Conservation (phyloP, 2,113 vertebrate genomes). For the Serilophus lunatus region DNA sequence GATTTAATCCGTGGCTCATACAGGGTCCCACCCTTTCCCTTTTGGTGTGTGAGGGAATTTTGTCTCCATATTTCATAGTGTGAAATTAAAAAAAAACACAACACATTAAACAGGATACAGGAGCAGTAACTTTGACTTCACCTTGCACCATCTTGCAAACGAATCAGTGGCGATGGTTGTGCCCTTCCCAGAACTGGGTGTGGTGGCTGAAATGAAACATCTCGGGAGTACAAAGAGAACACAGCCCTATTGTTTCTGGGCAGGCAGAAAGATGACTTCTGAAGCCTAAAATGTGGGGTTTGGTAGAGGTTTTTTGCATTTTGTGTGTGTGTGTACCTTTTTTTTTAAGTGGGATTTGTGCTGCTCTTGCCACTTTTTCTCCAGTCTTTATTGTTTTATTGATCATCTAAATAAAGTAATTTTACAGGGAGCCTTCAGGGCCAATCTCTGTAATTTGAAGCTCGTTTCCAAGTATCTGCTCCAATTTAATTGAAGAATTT, state of each 20-base stretch:
- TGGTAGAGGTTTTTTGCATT: neutral
- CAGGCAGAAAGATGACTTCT: neutral
- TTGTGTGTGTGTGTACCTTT: neutral
- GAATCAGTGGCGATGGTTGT: neutral
- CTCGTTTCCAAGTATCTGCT: neutral
- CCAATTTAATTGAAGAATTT: neutral
- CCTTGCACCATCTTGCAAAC: constrained; percentile 49
- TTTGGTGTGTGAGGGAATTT: neutral
- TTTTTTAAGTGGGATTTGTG: neutral
- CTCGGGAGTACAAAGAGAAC: neutral
- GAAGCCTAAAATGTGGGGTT: neutral
- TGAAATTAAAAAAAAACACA: neutral
- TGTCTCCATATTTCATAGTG: neutral
- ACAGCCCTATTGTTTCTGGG: constrained; percentile 16
- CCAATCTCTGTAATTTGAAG: neutral
- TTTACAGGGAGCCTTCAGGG: neutral
- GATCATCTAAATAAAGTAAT: neutral
- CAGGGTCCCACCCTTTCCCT: neutral
- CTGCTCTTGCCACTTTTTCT: neutral
- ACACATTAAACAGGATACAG: neutral
- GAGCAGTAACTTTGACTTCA: constrained; percentile 29
- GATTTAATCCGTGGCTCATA: neutral
- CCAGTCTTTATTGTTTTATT: neutral
- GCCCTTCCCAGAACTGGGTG: constrained; percentile 58
- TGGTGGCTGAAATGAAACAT: constrained; percentile 41